phyloP scores from a whole-genome alignment of 2,113 vertebrate genomes.

The Dryoscopus gambensis region DNA sequence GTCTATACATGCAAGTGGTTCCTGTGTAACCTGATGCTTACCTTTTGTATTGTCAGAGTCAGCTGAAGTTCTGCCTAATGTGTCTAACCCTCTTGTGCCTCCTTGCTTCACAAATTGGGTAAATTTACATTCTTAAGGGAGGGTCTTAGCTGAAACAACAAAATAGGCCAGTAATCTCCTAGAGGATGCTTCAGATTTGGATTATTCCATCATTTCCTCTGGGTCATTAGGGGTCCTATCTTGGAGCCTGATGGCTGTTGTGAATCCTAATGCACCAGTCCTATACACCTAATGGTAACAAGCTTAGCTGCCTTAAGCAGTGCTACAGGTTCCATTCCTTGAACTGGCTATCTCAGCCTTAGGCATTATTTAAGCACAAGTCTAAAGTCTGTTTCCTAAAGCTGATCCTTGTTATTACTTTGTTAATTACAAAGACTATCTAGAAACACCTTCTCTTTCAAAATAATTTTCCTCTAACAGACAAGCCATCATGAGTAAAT shows the following conservation, averaged over 20 bases:
- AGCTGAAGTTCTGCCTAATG: not conserved
- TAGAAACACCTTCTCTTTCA: not conserved
- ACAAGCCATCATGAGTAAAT: not conserved
- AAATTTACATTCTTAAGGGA: not conserved
- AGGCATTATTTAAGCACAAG: not conserved
- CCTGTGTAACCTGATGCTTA: too few relatives aligned
- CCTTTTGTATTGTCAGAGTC: not conserved
- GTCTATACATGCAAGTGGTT: not conserved
- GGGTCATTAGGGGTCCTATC: not conserved
- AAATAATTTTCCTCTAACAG: not conserved
- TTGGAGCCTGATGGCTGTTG: not conserved
- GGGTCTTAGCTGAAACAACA: not conserved
- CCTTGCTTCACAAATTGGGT: not conserved
- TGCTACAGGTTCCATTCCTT: not conserved
- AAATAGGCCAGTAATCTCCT: not conserved
- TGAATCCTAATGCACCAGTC: not conserved
- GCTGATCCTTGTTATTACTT: not conserved
- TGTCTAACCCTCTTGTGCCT: not conserved
- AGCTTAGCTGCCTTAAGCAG: not conserved
- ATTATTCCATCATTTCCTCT: not conserved
- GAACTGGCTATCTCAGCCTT: not conserved
- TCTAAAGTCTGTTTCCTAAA: not conserved
- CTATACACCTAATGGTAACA: not conserved
- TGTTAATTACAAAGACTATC: not conserved
- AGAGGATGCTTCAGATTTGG: not conserved